Conservation (phyloP, 2,888 invertebrate genomes). For the Stomorhina lunata region DNA sequence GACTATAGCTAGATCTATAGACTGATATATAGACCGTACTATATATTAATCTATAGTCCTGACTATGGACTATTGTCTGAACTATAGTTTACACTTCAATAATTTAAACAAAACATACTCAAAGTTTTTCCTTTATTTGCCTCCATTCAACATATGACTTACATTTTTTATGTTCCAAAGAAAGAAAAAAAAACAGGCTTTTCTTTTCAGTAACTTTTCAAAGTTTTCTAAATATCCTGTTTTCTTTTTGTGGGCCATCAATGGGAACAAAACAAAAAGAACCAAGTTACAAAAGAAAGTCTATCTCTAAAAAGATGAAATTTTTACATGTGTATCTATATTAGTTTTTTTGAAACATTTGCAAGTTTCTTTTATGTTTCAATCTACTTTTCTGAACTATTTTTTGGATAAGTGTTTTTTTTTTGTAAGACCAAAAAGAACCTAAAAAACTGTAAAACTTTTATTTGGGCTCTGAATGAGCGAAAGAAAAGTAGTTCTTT, state of each 20-base stretch:
- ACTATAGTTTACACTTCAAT: conserved; percentile 4
- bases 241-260: not conserved
- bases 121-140: not conserved
- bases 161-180: not conserved
- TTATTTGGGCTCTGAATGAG: conserved; percentile 17
- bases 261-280: not conserved
- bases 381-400: not conserved
- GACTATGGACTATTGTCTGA: no score
- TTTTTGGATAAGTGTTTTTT: not conserved
- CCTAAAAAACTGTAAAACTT: not conserved
- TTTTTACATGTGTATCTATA: conserved; percentile 10
- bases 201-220: conserved; percentile 11
- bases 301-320: no score
- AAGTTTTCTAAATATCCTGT: conserved; percentile 7
- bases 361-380: conserved; percentile 16
- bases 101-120: no score
- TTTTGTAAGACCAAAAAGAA: not conserved
- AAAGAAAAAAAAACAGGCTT: no score
- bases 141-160: conserved; percentile 7
- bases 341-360: not conserved
- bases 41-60: no score
- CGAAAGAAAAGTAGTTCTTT: not conserved
- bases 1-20: no score
- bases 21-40: no score
- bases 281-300: conserved; percentile 3